phyloP scores from a whole-genome alignment of 2,113 vertebrate genomes.

The Promerops cafer region DNA sequence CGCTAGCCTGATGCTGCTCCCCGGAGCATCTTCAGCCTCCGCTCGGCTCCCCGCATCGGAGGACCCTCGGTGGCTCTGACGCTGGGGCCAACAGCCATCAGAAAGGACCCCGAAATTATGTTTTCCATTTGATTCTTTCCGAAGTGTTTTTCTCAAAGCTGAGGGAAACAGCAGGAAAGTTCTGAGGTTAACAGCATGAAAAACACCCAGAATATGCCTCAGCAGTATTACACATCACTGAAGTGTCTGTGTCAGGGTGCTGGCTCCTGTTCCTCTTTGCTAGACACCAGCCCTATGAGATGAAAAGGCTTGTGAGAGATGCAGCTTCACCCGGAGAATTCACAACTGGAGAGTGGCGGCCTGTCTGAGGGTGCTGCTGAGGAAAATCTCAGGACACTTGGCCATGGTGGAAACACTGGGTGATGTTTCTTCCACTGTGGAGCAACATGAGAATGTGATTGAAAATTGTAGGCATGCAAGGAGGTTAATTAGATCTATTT shows the following conservation, averaged over 20 bases:
- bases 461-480: neutral
- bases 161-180: neutral
- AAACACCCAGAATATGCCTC: neutral
- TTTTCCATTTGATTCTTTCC: neutral
- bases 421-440: neutral
- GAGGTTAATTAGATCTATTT: neutral
- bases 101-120: neutral
- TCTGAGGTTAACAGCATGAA: neutral
- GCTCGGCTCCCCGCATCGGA: accelerated
- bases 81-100: accelerated
- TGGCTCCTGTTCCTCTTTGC: neutral
- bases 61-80: neutral
- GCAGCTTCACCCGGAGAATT: neutral
- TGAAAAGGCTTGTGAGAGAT: neutral
- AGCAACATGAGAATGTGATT: accelerated
- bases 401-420: accelerated
- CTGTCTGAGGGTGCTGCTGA: accelerated
- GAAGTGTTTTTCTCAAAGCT: neutral
- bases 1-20: neutral
- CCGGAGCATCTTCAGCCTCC: neutral
- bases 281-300: accelerated
- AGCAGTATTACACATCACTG: accelerated
- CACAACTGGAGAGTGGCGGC: neutral
- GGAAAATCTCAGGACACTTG: neutral
- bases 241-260: neutral